Evolutionary conservation across 2,113 vertebrate genomes (phyloP), one percentile per base, ranked within the genome.

Genomic region (Cyprinodon variegatus): DNA sequence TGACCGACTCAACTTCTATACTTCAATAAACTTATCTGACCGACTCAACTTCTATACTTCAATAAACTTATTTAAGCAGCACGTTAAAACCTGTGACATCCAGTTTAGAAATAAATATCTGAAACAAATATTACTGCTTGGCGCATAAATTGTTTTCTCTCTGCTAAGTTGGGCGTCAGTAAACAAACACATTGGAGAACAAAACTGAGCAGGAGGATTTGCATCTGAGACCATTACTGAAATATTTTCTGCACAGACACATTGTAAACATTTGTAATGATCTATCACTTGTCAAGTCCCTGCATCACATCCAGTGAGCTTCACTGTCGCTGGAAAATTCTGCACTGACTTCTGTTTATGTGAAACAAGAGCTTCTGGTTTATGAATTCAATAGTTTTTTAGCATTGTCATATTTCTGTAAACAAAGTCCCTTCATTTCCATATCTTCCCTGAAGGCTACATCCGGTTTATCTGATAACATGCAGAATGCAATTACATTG

Each of bases 191-290:
- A 45, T 46, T 65, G 40, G 41, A 41, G 41, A 29, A 29, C 46
- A 22, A 46, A 15, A 66, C n/a, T 14, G 64, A 46, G n/a, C 14
- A 11, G 20, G 39, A 45, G n/a, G n/a, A 57, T 57, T 57, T 66
- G 41, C 43, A 29, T 5, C 22, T 66, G 64, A 66, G n/a, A 40
- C 38, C 20, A 20, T 2, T 36, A 11, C 64, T 46, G 64, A n/a
- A 13, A 12, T 13, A 20, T 65, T 62, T 62, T 14, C 41, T 45
- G n/a, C 40, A 22, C 41, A 65, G 64, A 14, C 29, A 5, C n/a
- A 46, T 20, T 41, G 64, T 45, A 66, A 66, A 66, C 46, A n/a
- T 66, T 66, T 66, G 6, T 66, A 45, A 45, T 65, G 64, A 29
- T 40, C n/a, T 36, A 45, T 65, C 43, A 65, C 20, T 29, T 66